Evolutionary conservation across 2,888 invertebrate genomes (phyloP), one percentile per base, ranked within the genome.

Genomic region (Horisme vitalbata): DNA sequence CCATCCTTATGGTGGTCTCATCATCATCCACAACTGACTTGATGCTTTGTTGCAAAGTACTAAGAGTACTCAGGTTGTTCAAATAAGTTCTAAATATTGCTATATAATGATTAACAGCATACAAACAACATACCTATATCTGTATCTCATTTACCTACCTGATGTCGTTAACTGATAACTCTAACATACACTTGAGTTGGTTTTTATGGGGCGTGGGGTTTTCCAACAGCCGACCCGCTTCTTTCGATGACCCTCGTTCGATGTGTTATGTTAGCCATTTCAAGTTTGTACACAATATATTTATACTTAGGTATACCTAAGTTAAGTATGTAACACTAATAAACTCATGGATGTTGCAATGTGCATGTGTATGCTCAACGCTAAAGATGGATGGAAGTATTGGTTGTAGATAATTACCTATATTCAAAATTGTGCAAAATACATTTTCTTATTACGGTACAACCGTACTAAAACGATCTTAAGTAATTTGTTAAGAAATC

Each of bases 141-240:
- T 18, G 26, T 36, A 41, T 46, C 39, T 37, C 32, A 12, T 32
- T 36, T 41, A n/a, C n/a, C n/a, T 33, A 13, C 21, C 32, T 37
- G 38, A 41, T 37, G 32, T 37, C 41, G 41, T 47, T 49, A 49
- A 48, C 43, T 33, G 52, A 52, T 61, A 60, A 60, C 57, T 48
- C 43, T 43, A 54, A 47, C 33, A 37, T 13, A 28, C 56, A 57
- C 45, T 55, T 49, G 56, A 55, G 59, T 55, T 47, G 49, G 52
- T 59, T 57, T 61, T 53, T 61, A 61, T 59, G 55, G 55, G 60
- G 44, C 50, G 49, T 57, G 70, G 79, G 82, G 63, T 73, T 80
- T 81, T 75, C 79, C 82, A 49, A 32, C 56, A 45, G 38, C 49
- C 65, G 74, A 63, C 71, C 72, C 62, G 69, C 63, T 75, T 77